Evolutionary conservation across 1,140 invertebrate genomes (phyloP), one percentile per base, ranked within the genome.

Genomic region (Euglossa dilemma): DNA sequence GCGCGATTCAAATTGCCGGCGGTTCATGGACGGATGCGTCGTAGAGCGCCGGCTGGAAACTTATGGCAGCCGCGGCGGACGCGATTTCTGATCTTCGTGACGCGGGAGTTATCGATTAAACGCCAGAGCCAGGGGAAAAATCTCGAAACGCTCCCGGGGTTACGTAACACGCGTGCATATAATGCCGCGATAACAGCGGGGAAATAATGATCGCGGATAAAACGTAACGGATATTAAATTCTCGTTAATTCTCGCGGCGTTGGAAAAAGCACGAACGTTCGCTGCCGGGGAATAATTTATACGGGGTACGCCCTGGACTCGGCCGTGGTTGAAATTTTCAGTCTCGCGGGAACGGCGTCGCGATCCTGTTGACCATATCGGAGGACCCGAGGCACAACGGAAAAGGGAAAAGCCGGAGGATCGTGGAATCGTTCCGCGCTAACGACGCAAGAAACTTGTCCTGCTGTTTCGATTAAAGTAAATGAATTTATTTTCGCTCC

Each of bases 401-500:
- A 16, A 6, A 16, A 6, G 20, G 23, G 8, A n/a, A 47, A 67
- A 47, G 23, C 14, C 14, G 16, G 25, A 25, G 66, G 2, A 45
- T n/a, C 23, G 64, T 45, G 23, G 6, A 5, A 43, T 36, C 64
- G 20, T 64, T 50, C 45, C 47, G 20, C 20, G 43, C 23, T 64
- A 76, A 64, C 36, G 45, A 64, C 25, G 47, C 59, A 61, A 66
- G 20, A 66, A 66, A n/a, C 18, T 20, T 71, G 47, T 28, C 50
- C 25, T 50, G 7, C 28, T 47, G 45, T 63, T 77, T 56, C 28
- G 16, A 52, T 16, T 8, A 57, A 43, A 57, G 36, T 56, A 57
- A 67, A 69, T 28, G 52, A 12, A 74, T 74, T 47, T 28, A 74
- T 74, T 61, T 28, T n/a, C 54, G 28, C 20, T 54, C 36, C 54